Percentiles rank a stretch among this genome's conserved stretches.
phyloP scores from a whole-genome alignment of 2,888 invertebrate genomes.

The Nemapogon koenigi region DNA sequence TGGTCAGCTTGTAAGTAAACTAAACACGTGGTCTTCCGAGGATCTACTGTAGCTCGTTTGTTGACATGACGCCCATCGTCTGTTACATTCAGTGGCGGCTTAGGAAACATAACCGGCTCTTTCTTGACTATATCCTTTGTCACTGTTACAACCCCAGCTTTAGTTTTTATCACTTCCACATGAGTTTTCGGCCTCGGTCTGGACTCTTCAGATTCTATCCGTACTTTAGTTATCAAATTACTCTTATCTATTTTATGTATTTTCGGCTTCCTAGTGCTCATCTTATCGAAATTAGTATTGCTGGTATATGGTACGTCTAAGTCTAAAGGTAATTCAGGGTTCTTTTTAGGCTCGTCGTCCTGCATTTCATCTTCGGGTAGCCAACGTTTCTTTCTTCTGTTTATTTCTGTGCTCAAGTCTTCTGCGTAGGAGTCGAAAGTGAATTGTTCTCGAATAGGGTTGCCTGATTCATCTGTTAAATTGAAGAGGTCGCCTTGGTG shows the following conservation, averaged over 20 bases:
- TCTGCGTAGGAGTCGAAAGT: constrained; percentile 28
- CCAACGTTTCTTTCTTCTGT: constrained; percentile 67
- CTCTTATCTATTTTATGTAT: constrained; percentile 55
- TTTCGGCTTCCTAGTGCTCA: constrained; percentile 55
- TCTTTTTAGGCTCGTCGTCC: constrained; percentile 64
- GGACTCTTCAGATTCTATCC: constrained; percentile 57
- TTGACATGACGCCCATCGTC: constrained; percentile 68
- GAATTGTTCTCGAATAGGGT: not conserved
- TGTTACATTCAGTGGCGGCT: constrained; percentile 44
- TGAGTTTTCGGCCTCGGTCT: constrained; percentile 72
- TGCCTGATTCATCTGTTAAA: constrained; percentile 33
- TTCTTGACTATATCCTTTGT: constrained; percentile 70
- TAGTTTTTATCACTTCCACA: constrained; percentile 71
- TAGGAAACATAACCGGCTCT: constrained; percentile 54
- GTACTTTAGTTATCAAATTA: constrained; percentile 59
- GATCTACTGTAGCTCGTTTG: constrained; percentile 77
- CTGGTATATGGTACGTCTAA: constrained; percentile 71
- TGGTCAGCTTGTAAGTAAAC: constrained; percentile 96
- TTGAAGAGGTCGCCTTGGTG: constrained; percentile 44
- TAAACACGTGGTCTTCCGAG: constrained; percentile 92
- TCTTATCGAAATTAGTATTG: constrained; percentile 62
- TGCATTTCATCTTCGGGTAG: constrained; percentile 70
- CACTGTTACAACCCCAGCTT: constrained; percentile 69
- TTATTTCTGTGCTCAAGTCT: constrained; percentile 40
- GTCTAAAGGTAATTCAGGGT: constrained; percentile 70